phyloP scores from a whole-genome alignment of 2,113 vertebrate species.

The Argyrosomus japonicus region DNA sequence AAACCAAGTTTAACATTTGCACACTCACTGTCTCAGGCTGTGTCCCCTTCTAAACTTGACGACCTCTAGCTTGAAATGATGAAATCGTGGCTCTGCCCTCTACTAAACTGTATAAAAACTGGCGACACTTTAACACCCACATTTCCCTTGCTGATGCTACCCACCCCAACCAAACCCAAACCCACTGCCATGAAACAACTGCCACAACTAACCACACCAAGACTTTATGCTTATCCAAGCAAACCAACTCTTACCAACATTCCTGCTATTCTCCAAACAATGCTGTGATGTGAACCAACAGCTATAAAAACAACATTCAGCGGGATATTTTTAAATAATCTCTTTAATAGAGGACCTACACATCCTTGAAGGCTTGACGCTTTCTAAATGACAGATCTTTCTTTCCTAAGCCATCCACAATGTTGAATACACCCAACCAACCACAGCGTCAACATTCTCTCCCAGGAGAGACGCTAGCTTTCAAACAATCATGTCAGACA shows the following conservation, averaged over 20 bases:
- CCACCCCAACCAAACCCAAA: constrained; percentile 24
- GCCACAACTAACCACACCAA: constrained; percentile 25
- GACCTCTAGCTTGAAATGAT: not conserved
- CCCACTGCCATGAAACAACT: constrained; percentile 20
- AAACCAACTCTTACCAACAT: constrained; percentile 39
- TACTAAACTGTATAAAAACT: not conserved
- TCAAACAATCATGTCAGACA: constrained; percentile 45
- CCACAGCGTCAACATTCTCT: constrained; percentile 18
- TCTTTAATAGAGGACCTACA: constrained; percentile 5
- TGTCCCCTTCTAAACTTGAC: not conserved
- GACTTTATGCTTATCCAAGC: constrained; percentile 29
- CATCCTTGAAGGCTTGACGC: not conserved
- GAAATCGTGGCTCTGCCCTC: not conserved
- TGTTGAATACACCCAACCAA: constrained; percentile 33
- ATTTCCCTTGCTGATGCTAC: constrained; percentile 20
- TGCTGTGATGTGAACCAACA: constrained; percentile 26
- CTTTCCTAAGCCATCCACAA: constrained; percentile 9
- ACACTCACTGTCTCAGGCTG: not conserved
- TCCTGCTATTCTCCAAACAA: constrained; percentile 9
- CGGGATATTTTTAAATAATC: constrained; percentile 3
- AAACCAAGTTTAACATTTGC: not conserved
- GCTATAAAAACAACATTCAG: constrained; percentile 39
- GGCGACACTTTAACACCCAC: constrained; percentile 16
- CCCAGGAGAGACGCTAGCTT: constrained; percentile 9
- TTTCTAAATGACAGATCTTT: constrained; percentile 32